These are phyloP conservation scores for Anhinga anhinga DNA, from an alignment of 2,113 vertebrate genomes.

Conservation along the genomic window DNA sequence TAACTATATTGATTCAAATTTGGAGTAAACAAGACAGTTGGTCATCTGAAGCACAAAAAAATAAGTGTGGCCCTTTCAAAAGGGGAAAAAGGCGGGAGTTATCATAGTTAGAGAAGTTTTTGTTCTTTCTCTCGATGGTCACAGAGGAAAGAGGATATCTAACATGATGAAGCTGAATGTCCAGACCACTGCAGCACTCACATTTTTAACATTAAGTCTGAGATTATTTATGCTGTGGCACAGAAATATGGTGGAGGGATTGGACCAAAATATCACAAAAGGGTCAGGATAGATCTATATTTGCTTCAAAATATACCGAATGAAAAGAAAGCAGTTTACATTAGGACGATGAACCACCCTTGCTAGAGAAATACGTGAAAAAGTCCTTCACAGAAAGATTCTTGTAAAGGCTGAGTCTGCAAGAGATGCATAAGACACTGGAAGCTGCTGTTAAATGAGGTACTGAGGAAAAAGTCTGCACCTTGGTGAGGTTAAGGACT, in stretches of 20 bases:
- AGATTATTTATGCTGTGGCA: neutral
- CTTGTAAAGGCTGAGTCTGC: neutral
- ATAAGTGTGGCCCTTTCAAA: neutral
- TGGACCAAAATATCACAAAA: neutral
- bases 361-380: neutral
- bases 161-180: neutral
- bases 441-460: neutral
- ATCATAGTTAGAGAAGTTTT: neutral
- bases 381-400: neutral
- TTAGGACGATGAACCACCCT: neutral
- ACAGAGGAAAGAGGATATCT: neutral
- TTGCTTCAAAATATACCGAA: neutral
- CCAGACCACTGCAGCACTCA: neutral
- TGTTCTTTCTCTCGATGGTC: neutral
- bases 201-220: neutral
- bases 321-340: neutral
- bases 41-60: neutral
- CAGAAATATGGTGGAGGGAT: neutral
- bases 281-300: neutral
- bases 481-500: neutral
- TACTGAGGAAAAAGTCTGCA: neutral
- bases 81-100: neutral
- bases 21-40: neutral
- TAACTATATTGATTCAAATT: neutral
- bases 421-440: neutral